These are phyloP conservation scores for Eudasyphora cyanicolor DNA, from an alignment of 2,888 invertebrate species.

Conservation along the genomic window DNA sequence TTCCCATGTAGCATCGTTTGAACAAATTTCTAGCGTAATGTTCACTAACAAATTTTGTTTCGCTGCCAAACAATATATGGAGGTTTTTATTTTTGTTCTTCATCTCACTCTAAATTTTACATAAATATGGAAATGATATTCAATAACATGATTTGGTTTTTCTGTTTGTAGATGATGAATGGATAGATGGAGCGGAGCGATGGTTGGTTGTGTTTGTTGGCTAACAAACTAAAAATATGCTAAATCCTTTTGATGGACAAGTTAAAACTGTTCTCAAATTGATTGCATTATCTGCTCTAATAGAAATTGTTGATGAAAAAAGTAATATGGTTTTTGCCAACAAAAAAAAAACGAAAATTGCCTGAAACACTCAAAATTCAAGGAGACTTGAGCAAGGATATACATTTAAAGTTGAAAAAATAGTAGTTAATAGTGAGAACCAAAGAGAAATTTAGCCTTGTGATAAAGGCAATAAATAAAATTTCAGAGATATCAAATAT, in stretches of 20 bases:
- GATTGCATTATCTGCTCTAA: slow-evolving; percentile 26
- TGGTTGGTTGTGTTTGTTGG: not conserved
- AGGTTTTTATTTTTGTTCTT: slow-evolving; percentile 25
- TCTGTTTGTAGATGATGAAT: not conserved
- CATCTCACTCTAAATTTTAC: slow-evolving; percentile 43
- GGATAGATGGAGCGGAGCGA: too few species aligned
- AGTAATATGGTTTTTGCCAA: too few species aligned
- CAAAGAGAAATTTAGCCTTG: too few species aligned
- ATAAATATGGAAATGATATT: slow-evolving; percentile 65
- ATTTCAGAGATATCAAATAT: too few species aligned
- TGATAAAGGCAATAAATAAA: too few species aligned
- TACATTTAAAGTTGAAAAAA: too few species aligned
- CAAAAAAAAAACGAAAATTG: too few species aligned
- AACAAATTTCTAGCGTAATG: not conserved
- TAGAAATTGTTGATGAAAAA: not conserved
- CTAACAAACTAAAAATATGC: slow-evolving; percentile 54
- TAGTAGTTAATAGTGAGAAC: too few species aligned
- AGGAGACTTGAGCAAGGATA: too few species aligned
- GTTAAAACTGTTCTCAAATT: slow-evolving; percentile 27
- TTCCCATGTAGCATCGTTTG: not conserved
- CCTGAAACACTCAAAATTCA: too few species aligned
- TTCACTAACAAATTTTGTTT: not conserved
- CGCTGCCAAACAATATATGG: not conserved
- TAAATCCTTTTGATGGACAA: slow-evolving; percentile 54
- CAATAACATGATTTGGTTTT: slow-evolving; percentile 58